Percentiles rank a stretch among this genome's conserved stretches.
These are phyloP conservation scores for Kryptolebias ocellatus DNA, from an alignment of 2,797 vertebrate genomes.

Conservation along the genomic window DNA sequence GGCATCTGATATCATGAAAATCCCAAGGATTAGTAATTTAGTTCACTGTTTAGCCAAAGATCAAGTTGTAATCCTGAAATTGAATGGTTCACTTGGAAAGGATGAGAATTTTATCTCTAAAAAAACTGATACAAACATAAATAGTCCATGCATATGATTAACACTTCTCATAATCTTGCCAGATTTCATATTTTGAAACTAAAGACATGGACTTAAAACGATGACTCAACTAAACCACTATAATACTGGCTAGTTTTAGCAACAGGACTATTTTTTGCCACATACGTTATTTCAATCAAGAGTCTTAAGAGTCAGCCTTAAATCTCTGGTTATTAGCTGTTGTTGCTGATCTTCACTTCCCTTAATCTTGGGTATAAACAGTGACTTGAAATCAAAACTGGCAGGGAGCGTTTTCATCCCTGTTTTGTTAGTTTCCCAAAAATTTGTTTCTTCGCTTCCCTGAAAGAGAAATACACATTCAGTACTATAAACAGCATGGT, in stretches of 20 bases:
- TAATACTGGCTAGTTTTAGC: too few relatives aligned
- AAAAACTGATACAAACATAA: background rate
- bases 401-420: slow-evolving; percentile 62
- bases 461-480: slow-evolving; percentile 41
- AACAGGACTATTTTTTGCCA: too few relatives aligned
- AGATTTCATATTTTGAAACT: background rate
- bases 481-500: slow-evolving; percentile 44
- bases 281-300: too few relatives aligned
- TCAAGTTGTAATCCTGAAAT: slow-evolving; percentile 1
- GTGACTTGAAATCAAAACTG: slow-evolving; percentile 78
- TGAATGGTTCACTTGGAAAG: background rate
- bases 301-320: too few relatives aligned
- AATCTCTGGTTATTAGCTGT: slow-evolving; percentile 2
- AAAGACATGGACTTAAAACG: background rate
- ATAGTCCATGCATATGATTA: background rate
- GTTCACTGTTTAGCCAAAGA: slow-evolving; percentile 3
- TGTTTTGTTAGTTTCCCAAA: slow-evolving; percentile 71
- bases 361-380: slow-evolving; percentile 71
- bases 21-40: background rate
- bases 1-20: background rate
- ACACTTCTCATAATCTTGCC: background rate
- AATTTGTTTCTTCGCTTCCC: slow-evolving; percentile 63
- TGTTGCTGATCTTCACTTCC: slow-evolving; percentile 51
- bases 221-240: too few relatives aligned
- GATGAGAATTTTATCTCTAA: background rate